Evolutionary conservation across 2,797 vertebrate genomes (phyloP).

Genomic region (Acipenser transmontanus): DNA sequence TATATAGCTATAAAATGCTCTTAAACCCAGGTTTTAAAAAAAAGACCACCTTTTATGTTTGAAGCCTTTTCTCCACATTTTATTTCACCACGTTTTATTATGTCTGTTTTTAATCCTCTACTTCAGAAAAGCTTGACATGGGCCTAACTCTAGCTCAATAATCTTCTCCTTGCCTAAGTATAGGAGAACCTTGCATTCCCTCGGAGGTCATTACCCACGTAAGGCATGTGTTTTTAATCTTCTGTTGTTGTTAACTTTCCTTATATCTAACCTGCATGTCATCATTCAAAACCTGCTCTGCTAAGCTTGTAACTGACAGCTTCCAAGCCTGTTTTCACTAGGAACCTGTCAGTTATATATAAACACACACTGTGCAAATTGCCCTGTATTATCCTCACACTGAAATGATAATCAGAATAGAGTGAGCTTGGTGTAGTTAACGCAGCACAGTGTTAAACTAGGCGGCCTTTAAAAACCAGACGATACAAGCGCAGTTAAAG

Average conservation of each 20-base stretch:
- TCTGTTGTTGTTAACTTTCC: constrained; percentile 32
- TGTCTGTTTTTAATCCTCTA: too few species aligned
- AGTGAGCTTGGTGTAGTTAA: not conserved
- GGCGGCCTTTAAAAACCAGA: not conserved
- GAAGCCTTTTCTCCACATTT: too few species aligned
- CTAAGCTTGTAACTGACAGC: constrained; percentile 70
- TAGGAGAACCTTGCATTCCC: constrained; percentile 14
- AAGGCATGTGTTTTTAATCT: constrained; percentile 52
- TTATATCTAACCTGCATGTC: constrained; percentile 37
- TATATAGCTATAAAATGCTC: too few species aligned
- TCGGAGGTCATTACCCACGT: constrained; percentile 55
- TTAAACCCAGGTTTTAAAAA: too few species aligned
- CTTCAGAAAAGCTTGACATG: too few species aligned
- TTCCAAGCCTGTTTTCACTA: constrained; percentile 57
- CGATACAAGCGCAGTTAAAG: not conserved
- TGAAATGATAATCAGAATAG: constrained; percentile 26
- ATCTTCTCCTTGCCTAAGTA: too few species aligned
- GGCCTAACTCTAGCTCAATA: too few species aligned
- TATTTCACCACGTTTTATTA: too few species aligned
- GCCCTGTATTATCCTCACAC: constrained; percentile 55
- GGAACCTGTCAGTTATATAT: constrained; percentile 61
- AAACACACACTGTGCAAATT: constrained; percentile 54
- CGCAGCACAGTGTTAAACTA: not conserved
- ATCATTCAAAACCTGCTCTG: constrained; percentile 47
- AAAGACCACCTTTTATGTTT: too few species aligned